Base-by-base conservation (phyloP, 2,797 vertebrate genomes). In the Erethizon dorsatum region DNA sequence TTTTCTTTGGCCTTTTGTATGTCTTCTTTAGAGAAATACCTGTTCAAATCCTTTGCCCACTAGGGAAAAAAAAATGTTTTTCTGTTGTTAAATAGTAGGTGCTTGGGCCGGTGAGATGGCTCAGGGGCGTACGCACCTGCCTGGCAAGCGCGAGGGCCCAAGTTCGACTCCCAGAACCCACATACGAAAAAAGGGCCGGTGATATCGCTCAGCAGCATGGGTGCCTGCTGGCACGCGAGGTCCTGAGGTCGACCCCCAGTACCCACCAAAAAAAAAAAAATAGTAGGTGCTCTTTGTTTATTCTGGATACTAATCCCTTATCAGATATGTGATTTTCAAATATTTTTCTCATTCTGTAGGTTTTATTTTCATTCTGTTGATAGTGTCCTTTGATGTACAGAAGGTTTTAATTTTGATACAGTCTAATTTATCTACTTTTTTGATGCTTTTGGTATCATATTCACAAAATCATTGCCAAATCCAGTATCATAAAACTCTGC, bases 321-420 rank as follows among this genome's bases (percentile, higher is more conserved):
- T 54, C 31, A 84, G 24, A 5, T 56, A 47, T 52, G n/a, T 47
- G 28, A 61, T 50, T 95, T 90, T 28, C 20, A 79, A 47, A 24
- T 71, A 45, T 71, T 45, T 90, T 37, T 87, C 47, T 65, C 45
- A 61, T 84, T 54, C 24, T 77, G 14, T 33, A 22, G 2, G 5
- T 91, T 73, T 80, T 15, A 15, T 94, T 82, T 91, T 77, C 24
- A 61, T 65, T 83, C 22, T 84, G 33, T 13, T 87, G 15, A 87
- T 65, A 61, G 50, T 91, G 13, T 71, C 5, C 22, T 88, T 88
- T 50, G 87, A 67, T 2, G 11, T 11, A 69, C 20, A 83, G 57
- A 77, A 17, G 3, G 24, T 95, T 90, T 73, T 2, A 59, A 80
- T 56, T 84, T 88, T 91, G 5, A n/a, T 79, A 11, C 65, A 41